Conservation (phyloP, 2,113 vertebrate species). For the Tragelaphus scriptus region DNA sequence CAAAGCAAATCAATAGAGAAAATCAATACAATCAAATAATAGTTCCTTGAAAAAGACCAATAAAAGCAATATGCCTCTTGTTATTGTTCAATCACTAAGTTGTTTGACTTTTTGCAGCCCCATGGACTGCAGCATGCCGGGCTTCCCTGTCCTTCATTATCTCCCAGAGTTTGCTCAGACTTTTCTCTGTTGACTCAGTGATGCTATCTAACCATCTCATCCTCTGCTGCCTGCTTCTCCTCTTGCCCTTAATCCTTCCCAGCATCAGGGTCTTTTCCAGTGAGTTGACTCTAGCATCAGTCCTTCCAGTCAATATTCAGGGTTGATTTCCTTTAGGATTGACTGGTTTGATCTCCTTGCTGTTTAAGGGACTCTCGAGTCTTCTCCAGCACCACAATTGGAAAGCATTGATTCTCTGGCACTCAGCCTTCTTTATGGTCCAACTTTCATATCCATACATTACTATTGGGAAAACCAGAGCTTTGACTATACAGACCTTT, state of each 20-base stretch:
- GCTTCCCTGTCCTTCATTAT: not conserved
- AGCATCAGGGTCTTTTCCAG: not conserved
- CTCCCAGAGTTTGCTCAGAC: not conserved
- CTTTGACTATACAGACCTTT: not conserved
- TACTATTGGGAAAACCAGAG: not conserved
- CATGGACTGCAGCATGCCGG: not conserved
- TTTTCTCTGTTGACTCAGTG: not conserved
- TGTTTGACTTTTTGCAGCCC: not conserved
- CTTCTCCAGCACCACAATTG: not conserved
- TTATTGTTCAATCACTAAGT: not conserved
- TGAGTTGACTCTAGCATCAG: not conserved
- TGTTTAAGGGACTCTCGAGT: not conserved
- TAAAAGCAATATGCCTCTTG: not conserved
- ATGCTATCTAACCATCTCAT: not conserved
- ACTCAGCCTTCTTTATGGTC: not conserved
- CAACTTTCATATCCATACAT: not conserved
- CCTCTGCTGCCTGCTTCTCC: not conserved
- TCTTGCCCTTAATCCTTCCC: not conserved
- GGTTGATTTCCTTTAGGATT: not conserved
- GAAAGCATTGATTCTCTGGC: rapidly evolving
- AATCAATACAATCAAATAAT: not conserved
- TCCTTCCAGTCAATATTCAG: not conserved
- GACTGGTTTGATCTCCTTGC: not conserved
- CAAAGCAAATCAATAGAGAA: not conserved
- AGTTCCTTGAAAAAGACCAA: not conserved